Percentiles rank a stretch among this genome's conserved stretches.
These are phyloP conservation scores for Chrysolina oricalcia DNA, from an alignment of 2,888 invertebrate species.

Conservation along the genomic window DNA sequence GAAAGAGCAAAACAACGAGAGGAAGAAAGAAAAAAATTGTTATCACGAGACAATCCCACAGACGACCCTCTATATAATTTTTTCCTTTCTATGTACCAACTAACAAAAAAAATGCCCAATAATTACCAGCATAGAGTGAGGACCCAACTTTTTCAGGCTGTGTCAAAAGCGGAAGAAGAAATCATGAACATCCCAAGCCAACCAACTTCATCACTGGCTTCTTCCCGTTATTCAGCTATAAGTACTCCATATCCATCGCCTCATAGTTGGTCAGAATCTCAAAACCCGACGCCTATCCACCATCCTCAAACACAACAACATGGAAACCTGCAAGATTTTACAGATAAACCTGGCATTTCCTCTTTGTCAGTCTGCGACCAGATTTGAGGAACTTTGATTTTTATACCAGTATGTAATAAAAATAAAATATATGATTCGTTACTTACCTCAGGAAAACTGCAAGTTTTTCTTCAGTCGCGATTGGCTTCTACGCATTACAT, in stretches of 20 bases:
- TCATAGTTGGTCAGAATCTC: constrained; percentile 25
- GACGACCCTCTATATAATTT: constrained; percentile 28
- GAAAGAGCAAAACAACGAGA: constrained; percentile 25
- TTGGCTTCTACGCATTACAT: constrained; percentile 40
- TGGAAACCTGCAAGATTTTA: constrained; percentile 26
- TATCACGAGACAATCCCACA: constrained; percentile 25
- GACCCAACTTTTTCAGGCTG: constrained; percentile 29
- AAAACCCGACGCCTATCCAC: constrained; percentile 20
- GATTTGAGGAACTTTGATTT: constrained; percentile 9
- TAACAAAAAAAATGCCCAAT: constrained; percentile 22
- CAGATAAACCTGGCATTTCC: constrained; percentile 13
- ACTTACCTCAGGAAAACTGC: constrained; percentile 42
- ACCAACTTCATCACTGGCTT: constrained; percentile 29
- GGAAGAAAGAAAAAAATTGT: constrained; percentile 27
- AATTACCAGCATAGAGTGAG: constrained; percentile 25
- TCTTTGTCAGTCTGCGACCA: not conserved
- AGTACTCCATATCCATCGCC: not conserved
- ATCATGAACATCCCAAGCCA: constrained; percentile 28
- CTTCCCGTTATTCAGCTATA: constrained; percentile 14
- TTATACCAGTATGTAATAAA: constrained; percentile 15
- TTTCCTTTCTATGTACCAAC: constrained; percentile 29
- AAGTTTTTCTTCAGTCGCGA: constrained; percentile 42
- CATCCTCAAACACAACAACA: constrained; percentile 25
- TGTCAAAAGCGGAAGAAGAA: constrained; percentile 29
- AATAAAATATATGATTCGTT: constrained; percentile 18